Conservation (phyloP, 2,797 vertebrate genomes). For the Platalea minor region DNA sequence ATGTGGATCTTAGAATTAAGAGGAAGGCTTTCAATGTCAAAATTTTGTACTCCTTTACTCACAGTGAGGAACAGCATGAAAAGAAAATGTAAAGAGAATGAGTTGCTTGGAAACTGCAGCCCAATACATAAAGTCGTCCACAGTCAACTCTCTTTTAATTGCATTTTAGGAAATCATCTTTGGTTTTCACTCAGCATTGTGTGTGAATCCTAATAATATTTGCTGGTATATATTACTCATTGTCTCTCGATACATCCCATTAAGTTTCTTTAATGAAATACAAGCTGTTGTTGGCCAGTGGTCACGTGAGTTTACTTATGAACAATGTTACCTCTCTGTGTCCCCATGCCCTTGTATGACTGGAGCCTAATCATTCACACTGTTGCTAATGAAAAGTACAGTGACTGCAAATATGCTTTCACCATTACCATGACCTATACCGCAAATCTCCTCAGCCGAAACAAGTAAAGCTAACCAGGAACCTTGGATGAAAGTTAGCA, state of each 20-base stretch:
- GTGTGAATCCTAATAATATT: background rate
- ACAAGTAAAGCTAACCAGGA: background rate
- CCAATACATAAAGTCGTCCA: background rate
- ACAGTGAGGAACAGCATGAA: background rate
- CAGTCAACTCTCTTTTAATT: background rate
- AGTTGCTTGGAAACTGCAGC: background rate
- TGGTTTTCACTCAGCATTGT: background rate
- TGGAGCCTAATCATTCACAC: background rate
- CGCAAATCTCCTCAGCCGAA: background rate
- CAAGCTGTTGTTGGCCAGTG: background rate
- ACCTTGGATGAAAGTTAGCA: background rate
- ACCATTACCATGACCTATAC: background rate
- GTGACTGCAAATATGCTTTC: background rate
- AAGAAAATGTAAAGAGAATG: background rate
- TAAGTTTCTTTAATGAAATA: background rate
- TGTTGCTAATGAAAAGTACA: background rate
- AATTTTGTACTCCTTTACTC: background rate
- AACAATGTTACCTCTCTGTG: background rate
- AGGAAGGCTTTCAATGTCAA: background rate
- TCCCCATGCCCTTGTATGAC: background rate
- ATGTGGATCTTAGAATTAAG: background rate
- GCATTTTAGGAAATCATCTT: background rate
- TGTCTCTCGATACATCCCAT: background rate
- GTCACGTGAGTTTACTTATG: background rate
- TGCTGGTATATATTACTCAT: background rate